Evolutionary conservation across 37 sponge, comb jelly and placozoan genomes (phyloP), one percentile per base, ranked within the genome.

Genomic region (Bolinopsis microptera): DNA sequence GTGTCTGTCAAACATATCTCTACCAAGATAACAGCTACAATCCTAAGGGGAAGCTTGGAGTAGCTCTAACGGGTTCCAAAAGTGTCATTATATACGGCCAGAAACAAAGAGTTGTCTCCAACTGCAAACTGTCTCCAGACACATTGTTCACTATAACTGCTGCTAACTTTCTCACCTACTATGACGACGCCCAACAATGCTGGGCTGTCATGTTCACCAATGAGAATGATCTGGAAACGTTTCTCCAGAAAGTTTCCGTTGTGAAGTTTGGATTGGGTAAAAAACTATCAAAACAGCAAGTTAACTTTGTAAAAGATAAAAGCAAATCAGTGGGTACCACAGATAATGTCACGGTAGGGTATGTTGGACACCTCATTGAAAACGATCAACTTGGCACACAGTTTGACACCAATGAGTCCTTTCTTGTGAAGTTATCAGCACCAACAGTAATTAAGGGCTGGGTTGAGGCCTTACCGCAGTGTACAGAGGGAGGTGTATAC

Each of bases 31-130:
- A 40, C 61, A 33, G 25, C n/a, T 86, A 41, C 22, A 38, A 35
- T 26, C 41, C 22, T 34, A 39, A 27, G 28, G 90, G 90, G 18
- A 86, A 86, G 30, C 48, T 86, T 16, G 90, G 90, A n/a, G 90
- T 86, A 0, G 90, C 90, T 24, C 34, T 86, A 0, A 86, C 90
- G n/a, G 90, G 90, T n/a, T n/a, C 35, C 90, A 86, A 86, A 40
- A 86, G 38, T 26, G 8, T 86, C 36, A 86, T 86, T 5, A 86
- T 86, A 23, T 86, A 86, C 61, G 90, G 90, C 0, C 90, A 86
- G 31, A 86, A 86, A 40, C 90, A 86, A 27, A 13, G 35, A 3
- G 36, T 86, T 39, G 26, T 86, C 13, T 86, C 90, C 27, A 41
- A 22, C 30, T 86, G 61, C 26, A 39, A 86, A 86, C 34, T 86